These are phyloP conservation scores for Anthrax anthrax DNA, from an alignment of 2,888 invertebrate species.

Conservation along the genomic window DNA sequence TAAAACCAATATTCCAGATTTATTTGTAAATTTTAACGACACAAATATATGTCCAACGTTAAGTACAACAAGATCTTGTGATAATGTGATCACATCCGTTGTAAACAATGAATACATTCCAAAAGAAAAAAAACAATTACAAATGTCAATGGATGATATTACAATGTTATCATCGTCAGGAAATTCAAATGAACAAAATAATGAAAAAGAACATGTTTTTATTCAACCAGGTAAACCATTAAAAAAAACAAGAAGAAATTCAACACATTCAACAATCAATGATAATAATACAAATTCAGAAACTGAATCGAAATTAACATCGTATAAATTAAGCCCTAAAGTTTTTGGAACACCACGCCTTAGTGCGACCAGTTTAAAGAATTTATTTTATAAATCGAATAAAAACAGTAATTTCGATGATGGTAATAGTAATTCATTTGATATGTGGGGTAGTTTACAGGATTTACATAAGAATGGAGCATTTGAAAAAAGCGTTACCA, in stretches of 20 bases:
- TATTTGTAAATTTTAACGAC: slow-evolving; percentile 33
- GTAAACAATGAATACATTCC: slow-evolving; percentile 20
- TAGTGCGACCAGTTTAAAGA: slow-evolving; percentile 27
- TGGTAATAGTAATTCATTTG: slow-evolving; percentile 18
- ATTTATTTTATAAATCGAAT: slow-evolving; percentile 21
- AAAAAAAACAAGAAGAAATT: not conserved
- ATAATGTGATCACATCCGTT: slow-evolving; percentile 39
- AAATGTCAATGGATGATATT: slow-evolving; percentile 45
- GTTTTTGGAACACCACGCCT: slow-evolving; percentile 40
- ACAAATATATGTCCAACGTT: slow-evolving; percentile 9
- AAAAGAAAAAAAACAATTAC: slow-evolving; percentile 23
- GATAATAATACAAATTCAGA: not conserved
- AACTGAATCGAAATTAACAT: slow-evolving; percentile 21
- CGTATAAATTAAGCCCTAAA: slow-evolving; percentile 49
- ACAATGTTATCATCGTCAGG: slow-evolving; percentile 34
- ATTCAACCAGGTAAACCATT: slow-evolving; percentile 12
- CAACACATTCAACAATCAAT: not conserved
- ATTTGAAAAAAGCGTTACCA: slow-evolving; percentile 3
- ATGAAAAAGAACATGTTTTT: slow-evolving; percentile 34
- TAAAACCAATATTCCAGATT: slow-evolving; percentile 18
- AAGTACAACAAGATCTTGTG: slow-evolving; percentile 38
- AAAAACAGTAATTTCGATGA: slow-evolving; percentile 17
- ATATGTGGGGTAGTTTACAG: slow-evolving; percentile 49
- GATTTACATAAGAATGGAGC: slow-evolving; percentile 34
- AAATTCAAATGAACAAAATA: slow-evolving; percentile 12